Conservation (phyloP, 2,888 invertebrate genomes). For the Monopis laevigella region DNA sequence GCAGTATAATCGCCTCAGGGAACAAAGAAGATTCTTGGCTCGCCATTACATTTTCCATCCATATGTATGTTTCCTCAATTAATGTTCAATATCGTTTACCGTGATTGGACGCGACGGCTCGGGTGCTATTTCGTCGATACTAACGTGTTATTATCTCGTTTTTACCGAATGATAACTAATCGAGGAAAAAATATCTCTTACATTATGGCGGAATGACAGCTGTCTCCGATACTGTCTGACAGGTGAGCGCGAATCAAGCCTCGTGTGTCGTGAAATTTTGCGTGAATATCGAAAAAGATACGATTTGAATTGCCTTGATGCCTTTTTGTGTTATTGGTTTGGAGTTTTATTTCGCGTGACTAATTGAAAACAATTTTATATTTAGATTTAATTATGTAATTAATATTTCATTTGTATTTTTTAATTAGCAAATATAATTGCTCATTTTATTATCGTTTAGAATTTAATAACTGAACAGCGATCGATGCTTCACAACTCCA, state of each 20-base stretch:
- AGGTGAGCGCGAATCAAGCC: conserved; percentile 1
- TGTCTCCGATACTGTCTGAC: conserved; percentile 1
- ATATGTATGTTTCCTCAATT: conserved; percentile 3
- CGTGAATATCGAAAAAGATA: background rate
- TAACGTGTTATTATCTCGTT: conserved; percentile 10
- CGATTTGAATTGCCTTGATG: background rate
- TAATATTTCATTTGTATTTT: too few relatives aligned
- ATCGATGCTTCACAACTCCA: too few relatives aligned
- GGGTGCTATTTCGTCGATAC: background rate
- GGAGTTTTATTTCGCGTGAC: too few relatives aligned
- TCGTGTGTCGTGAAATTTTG: background rate
- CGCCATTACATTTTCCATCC: background rate
- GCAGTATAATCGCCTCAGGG: too few relatives aligned
- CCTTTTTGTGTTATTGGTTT: background rate
- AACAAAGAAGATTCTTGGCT: too few relatives aligned
- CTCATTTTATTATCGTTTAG: too few relatives aligned
- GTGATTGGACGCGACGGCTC: conserved; percentile 6
- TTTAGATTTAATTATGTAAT: too few relatives aligned
- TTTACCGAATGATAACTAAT: too few relatives aligned
- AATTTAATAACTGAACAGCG: too few relatives aligned
- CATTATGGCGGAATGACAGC: conserved; percentile 1
- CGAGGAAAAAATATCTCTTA: too few relatives aligned
- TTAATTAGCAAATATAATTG: too few relatives aligned
- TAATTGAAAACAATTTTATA: too few relatives aligned
- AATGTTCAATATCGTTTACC: conserved; percentile 7